Evolutionary conservation across 2,888 invertebrate genomes (phyloP).

Genomic region (Congeria kusceri): DNA sequence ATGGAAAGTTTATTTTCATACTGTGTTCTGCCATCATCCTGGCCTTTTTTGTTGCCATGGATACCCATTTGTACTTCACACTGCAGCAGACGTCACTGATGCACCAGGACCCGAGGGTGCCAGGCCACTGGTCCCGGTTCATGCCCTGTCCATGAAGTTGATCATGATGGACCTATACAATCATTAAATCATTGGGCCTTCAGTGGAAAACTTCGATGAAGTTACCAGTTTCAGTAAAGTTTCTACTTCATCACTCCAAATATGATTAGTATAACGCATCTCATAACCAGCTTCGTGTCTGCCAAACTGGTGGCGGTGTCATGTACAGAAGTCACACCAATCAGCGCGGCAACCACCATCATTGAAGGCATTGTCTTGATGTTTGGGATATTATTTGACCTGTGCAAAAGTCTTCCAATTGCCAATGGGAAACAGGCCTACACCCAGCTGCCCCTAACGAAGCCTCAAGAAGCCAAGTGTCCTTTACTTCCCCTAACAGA

Average conservation of each 20-base stretch:
- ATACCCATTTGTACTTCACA: constrained; percentile 65
- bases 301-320: constrained; percentile 92
- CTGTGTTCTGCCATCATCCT: constrained; percentile 43
- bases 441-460: constrained; percentile 49
- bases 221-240: constrained; percentile 88
- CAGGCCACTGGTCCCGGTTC: constrained; percentile 68
- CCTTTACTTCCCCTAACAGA: constrained; percentile 45
- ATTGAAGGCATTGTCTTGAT: constrained; percentile 87
- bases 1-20: constrained; percentile 46
- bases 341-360: constrained; percentile 82
- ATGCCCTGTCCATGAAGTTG: constrained; percentile 91
- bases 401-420: constrained; percentile 58
- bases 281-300: constrained; percentile 90
- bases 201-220: constrained; percentile 90
- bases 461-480: constrained; percentile 45
- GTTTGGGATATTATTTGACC: constrained; percentile 85
- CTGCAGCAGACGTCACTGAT: constrained; percentile 59
- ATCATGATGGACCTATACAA: constrained; percentile 93
- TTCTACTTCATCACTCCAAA: constrained; percentile 90
- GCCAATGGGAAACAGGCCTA: constrained; percentile 43
- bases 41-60: constrained; percentile 69
- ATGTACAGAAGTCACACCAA: constrained; percentile 90
- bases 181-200: constrained; percentile 92
- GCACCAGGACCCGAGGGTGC: constrained; percentile 40
- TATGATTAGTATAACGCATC: constrained; percentile 92